phyloP scores from a whole-genome alignment of 1,140 invertebrate species.

The Teleopsis dalmanni region DNA sequence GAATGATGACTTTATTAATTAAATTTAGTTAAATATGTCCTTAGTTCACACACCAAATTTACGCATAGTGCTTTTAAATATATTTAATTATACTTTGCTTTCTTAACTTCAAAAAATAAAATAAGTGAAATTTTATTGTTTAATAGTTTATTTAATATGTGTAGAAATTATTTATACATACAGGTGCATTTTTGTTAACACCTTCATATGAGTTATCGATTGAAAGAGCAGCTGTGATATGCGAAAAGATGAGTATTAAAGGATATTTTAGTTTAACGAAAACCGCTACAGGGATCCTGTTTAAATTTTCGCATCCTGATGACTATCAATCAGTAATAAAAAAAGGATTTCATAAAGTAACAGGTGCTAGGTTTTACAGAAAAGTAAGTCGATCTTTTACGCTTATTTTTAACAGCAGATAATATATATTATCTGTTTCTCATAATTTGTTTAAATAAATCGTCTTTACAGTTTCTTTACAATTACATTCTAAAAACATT shows the following conservation, averaged over 20 bases:
- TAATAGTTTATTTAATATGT: no score
- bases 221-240: conserved; percentile 75
- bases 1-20: no score
- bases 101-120: no score
- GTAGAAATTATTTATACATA: no score
- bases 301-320: conserved; percentile 77
- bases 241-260: conserved; percentile 79
- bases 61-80: no score
- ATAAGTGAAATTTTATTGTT: no score
- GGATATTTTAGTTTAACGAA: conserved; percentile 76
- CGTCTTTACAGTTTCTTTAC: neutral
- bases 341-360: conserved; percentile 78
- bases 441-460: neutral
- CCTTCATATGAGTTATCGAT: conserved; percentile 74
- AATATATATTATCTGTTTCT: neutral
- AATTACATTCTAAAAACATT: neutral
- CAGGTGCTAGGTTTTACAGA: conserved; percentile 66
- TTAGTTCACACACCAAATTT: no score
- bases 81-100: no score
- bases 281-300: conserved; percentile 78
- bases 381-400: conserved; percentile 50
- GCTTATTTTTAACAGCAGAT: neutral
- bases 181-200: conserved; percentile 72
- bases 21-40: no score
- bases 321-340: conserved; percentile 78